Conservation (phyloP, 2,888 invertebrate species). For the Belgica antarctica region DNA sequence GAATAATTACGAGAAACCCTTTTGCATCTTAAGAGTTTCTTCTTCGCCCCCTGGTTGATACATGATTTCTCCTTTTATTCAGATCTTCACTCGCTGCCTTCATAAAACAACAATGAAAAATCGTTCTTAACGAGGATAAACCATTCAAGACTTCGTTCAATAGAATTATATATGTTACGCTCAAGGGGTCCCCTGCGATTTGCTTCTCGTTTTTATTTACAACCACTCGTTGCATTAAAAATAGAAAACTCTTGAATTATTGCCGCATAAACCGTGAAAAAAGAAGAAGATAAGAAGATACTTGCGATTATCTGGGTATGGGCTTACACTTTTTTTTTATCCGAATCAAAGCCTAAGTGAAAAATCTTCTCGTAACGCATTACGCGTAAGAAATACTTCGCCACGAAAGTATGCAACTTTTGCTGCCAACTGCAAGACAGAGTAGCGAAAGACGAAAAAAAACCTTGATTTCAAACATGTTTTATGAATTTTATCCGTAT, state of each 20-base stretch:
- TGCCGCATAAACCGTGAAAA: not conserved
- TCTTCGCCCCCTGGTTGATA: not conserved
- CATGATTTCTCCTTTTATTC: not conserved
- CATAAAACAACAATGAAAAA: not conserved
- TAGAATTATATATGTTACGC: not conserved
- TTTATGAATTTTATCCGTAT: no score
- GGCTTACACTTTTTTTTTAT: no score
- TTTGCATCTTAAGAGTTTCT: no score
- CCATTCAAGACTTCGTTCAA: not conserved
- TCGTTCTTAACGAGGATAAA: not conserved
- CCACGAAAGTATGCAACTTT: no score
- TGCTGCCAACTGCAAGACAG: no score
- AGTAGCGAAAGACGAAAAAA: no score
- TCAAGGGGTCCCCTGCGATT: not conserved
- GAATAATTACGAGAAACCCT: no score
- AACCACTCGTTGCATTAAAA: not conserved
- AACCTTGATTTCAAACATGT: no score
- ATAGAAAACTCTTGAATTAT: not conserved
- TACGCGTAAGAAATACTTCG: no score
- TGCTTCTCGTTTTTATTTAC: constrained; percentile 1
- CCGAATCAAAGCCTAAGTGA: no score
- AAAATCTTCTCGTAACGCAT: no score
- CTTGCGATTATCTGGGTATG: no score
- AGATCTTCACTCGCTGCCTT: not conserved
- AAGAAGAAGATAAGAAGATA: not conserved